Base-by-base conservation (phyloP, 30 jellyfish, hydroid and myxozoan genomes). In the Aurelia sp. region DNA sequence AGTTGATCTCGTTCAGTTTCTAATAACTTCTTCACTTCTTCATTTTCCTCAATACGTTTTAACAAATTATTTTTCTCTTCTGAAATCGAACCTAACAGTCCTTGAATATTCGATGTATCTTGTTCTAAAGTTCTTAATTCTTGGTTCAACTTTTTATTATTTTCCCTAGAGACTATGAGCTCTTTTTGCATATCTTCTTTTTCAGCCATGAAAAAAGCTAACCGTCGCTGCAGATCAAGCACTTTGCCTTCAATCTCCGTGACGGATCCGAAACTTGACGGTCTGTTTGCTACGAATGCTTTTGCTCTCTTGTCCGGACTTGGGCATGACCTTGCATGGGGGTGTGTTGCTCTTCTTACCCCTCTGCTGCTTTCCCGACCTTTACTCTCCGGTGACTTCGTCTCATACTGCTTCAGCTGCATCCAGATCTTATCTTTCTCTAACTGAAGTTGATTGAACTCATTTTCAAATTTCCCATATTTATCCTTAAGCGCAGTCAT, bases 201-300 rank as follows among this genome's bases (percentile, higher is more conserved):
- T 71, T 95, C 99, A 12, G 99, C 97, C 99, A 90, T 90, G 85
- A 95, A 95, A 70, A 95, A 95, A 3, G 99, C 99, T 44, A 95
- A 30, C 66, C 99, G 82, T 53, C 99, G 83, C 65, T 95, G 99
- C 75, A 95, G 75, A 57, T 95, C 99, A 1, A 95, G 78, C 48
- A 95, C 96, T 68, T 88, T 95, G 21, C 97, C 96, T 86, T 95
- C 99, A 18, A 95, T 89, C 62, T 95, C 99, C 15, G 98, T 91
- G 62, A 95, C 97, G 6, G 96, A 91, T 11, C 97, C 97, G 22
- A 90, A 84, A 66, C 92, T 93, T 31, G 91, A 86, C 16, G 97
- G 90, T 59, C 97, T 73, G n/a, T 96, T 86, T 13, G 90, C 79
- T 0, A 78, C 33, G n/a, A 91, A 6, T 20, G 90, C 44, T 47